Evolutionary conservation across 2,888 invertebrate genomes (phyloP).

Genomic region (Corbicula japonica): DNA sequence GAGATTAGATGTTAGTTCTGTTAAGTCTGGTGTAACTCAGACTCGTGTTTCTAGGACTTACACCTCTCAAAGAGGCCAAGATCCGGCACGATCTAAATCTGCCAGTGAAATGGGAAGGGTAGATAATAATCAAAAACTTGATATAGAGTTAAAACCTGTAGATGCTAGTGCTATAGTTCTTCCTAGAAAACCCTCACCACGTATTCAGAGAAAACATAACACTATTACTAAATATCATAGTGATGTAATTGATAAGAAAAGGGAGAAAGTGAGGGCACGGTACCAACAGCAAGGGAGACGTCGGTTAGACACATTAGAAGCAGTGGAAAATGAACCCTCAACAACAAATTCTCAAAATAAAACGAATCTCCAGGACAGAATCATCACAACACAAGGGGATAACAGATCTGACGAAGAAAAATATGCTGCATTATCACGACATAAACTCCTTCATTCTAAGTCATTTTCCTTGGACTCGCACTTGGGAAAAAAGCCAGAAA

Average conservation of each 20-base stretch:
- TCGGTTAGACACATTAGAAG: neutral
- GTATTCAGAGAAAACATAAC: slow-evolving; percentile 55
- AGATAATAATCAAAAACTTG: slow-evolving; percentile 20
- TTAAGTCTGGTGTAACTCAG: slow-evolving; percentile 7
- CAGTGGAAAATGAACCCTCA: no score
- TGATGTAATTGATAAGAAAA: slow-evolving; percentile 39
- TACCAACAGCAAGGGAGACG: slow-evolving; percentile 47
- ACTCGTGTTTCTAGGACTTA: slow-evolving; percentile 20
- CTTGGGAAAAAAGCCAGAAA: no score
- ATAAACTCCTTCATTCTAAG: slow-evolving; percentile 60
- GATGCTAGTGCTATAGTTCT: slow-evolving; percentile 27
- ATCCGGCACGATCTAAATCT: slow-evolving; percentile 52
- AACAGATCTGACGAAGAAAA: slow-evolving; percentile 67
- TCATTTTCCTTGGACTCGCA: slow-evolving; percentile 37
- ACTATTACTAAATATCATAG: slow-evolving; percentile 57
- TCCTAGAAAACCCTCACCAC: slow-evolving; percentile 42
- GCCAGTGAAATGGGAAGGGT: slow-evolving; percentile 29
- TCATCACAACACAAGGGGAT: no score
- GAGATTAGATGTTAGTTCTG: slow-evolving; percentile 4
- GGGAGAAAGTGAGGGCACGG: slow-evolving; percentile 46
- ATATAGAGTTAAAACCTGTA: slow-evolving; percentile 22
- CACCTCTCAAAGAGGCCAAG: slow-evolving; percentile 11
- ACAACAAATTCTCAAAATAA: no score
- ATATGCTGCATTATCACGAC: slow-evolving; percentile 62
- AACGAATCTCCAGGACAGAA: no score